A percentile compares a stretch with the other conserved stretches of the same genome.
Evolutionary conservation across 2,888 invertebrate species (phyloP).

Genomic region (Luperina nickerlii): DNA sequence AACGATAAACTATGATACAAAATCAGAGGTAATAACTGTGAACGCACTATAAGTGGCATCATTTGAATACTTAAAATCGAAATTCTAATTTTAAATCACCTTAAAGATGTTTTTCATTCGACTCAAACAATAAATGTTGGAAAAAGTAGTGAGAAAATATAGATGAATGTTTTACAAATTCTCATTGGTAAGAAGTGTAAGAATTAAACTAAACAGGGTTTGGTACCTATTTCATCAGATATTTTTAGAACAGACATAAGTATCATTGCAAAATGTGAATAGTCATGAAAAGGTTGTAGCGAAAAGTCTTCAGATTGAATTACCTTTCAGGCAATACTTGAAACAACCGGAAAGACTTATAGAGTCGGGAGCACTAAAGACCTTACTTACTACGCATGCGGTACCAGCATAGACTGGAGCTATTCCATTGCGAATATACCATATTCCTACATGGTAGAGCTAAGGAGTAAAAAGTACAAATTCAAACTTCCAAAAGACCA

Average conservation of each 20-base stretch:
- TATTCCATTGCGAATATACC: conserved; percentile 86
- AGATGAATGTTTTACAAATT: not conserved
- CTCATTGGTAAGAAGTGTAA: not conserved
- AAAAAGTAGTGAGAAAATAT: not conserved
- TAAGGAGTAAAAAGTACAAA: conserved; percentile 80
- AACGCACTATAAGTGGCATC: too few species aligned
- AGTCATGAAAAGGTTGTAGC: not conserved
- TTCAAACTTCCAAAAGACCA: conserved; percentile 83
- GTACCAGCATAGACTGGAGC: conserved; percentile 87
- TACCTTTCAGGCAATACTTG: conserved; percentile 82
- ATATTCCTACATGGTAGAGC: conserved; percentile 86
- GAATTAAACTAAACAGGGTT: not conserved
- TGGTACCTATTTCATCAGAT: too few species aligned
- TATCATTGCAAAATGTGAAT: not conserved
- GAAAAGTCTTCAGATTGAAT: not conserved
- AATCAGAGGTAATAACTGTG: too few species aligned
- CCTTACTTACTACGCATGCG: conserved; percentile 85
- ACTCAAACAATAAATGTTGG: not conserved
- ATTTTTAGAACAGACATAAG: conserved; percentile 9
- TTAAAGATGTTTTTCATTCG: not conserved
- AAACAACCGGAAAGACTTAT: conserved; percentile 81
- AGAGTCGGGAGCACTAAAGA: conserved; percentile 87
- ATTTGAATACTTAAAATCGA: not conserved
- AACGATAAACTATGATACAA: too few species aligned
- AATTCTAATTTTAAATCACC: not conserved